A percentile compares a stretch with the other conserved stretches of the same genome.
phyloP scores from a whole-genome alignment of 2,113 vertebrate genomes.

The Cyprinodon brontotheroides region DNA sequence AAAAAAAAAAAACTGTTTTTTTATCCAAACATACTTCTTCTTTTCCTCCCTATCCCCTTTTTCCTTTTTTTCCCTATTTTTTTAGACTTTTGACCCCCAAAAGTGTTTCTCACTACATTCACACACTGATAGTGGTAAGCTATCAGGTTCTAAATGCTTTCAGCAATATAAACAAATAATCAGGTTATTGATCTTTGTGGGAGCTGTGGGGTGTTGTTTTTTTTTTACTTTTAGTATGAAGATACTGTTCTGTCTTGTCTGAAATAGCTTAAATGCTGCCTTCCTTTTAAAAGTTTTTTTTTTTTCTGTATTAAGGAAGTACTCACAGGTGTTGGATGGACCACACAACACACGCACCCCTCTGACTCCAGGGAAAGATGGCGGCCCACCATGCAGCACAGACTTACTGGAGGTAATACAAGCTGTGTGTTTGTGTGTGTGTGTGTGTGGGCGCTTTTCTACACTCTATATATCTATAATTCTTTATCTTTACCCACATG shows the following conservation, averaged over 20 bases:
- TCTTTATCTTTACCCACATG: not conserved
- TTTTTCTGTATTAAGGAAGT: constrained; percentile 71
- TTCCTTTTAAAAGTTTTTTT: not conserved
- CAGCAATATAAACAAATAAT: no score
- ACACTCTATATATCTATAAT: not conserved
- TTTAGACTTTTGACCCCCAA: no score
- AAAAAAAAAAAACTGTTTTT: no score
- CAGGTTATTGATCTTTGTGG: no score
- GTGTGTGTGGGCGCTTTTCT: not conserved
- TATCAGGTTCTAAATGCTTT: no score
- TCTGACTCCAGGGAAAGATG: constrained; percentile 82
- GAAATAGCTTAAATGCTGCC: not conserved
- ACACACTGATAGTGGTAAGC: no score
- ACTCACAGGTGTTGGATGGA: constrained; percentile 81
- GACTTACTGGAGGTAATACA: constrained; percentile 88
- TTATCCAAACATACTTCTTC: no score
- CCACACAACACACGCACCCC: constrained; percentile 79
- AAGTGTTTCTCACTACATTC: no score
- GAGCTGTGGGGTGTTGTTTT: not conserved
- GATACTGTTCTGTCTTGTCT: not conserved
- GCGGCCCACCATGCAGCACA: constrained; percentile 69
- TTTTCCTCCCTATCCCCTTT: no score
- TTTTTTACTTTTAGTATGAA: not conserved
- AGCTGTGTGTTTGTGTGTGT: not conserved
- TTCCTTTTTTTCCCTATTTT: no score